Percentiles rank a stretch among this genome's conserved stretches.
Evolutionary conservation across 2,888 invertebrate species (phyloP).

Genomic region (Sturmia bella): DNA sequence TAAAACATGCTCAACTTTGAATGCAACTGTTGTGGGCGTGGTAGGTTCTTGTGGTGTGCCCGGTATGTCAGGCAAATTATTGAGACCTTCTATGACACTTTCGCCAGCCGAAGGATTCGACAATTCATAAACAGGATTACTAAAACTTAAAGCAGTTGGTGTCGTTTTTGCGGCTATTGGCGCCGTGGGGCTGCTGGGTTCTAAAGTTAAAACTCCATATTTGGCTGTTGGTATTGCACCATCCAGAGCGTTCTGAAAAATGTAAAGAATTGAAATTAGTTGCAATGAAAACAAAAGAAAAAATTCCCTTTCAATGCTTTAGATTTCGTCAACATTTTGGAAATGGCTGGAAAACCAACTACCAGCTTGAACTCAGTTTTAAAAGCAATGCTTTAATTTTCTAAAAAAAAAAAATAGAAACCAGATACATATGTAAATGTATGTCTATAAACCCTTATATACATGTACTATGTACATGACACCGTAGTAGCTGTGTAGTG

Average conservation of each 20-base stretch:
- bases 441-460: too few species aligned
- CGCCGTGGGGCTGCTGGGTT: constrained; percentile 86
- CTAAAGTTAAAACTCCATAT: constrained; percentile 90
- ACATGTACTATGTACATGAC: too few species aligned
- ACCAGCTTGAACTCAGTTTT: too few species aligned
- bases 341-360: too few species aligned
- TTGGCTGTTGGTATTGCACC: constrained; percentile 83
- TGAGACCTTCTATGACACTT: constrained; percentile 81
- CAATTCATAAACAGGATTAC: constrained; percentile 92
- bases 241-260: constrained; percentile 85
- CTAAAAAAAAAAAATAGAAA: too few species aligned
- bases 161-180: constrained; percentile 81
- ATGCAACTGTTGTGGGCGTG: constrained; percentile 80
- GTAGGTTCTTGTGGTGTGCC: constrained; percentile 77
- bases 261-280: background rate
- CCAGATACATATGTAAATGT: too few species aligned
- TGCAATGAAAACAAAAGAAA: too few species aligned
- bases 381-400: too few species aligned
- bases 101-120: constrained; percentile 84
- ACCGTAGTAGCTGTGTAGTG: too few species aligned
- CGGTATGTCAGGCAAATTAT: constrained; percentile 79
- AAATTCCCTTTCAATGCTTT: too few species aligned
- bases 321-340: too few species aligned
- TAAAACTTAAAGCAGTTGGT: constrained; percentile 88
- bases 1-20: constrained; percentile 81